phyloP scores from a whole-genome alignment of 1,140 invertebrate genomes.

The Magallana angulata region DNA sequence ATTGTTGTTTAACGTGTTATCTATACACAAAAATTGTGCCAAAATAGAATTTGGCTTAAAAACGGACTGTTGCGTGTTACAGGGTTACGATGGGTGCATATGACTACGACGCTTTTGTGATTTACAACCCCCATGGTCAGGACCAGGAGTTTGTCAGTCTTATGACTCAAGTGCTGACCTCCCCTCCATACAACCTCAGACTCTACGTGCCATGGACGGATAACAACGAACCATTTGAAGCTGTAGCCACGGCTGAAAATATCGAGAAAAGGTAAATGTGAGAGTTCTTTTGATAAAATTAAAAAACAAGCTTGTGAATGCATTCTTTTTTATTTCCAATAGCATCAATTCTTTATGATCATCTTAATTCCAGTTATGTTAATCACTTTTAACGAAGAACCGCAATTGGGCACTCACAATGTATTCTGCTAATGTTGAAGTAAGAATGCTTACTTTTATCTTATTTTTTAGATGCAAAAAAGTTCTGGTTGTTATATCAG shows the following conservation, averaged over 20 bases:
- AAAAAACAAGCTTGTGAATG: too few relatives aligned
- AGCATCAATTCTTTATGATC: too few relatives aligned
- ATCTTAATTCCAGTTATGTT: too few relatives aligned
- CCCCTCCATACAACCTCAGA: constrained; percentile 30
- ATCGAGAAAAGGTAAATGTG: constrained; percentile 36
- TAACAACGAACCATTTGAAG: neutral
- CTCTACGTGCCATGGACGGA: constrained; percentile 37
- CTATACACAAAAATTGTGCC: too few relatives aligned
- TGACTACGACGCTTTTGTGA: constrained; percentile 35
- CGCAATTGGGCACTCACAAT: too few relatives aligned
- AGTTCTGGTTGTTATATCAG: constrained; percentile 28
- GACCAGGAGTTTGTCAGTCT: constrained; percentile 19
- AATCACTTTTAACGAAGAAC: too few relatives aligned
- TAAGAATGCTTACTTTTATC: neutral
- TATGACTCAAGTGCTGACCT: neutral
- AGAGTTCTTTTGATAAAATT: too few relatives aligned
- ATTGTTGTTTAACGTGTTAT: too few relatives aligned
- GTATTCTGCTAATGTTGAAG: too few relatives aligned
- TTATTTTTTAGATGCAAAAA: constrained; percentile 31
- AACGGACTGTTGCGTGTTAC: neutral
- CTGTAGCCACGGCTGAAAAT: constrained; percentile 23
- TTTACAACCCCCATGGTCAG: constrained; percentile 29
- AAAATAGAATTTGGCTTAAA: too few relatives aligned
- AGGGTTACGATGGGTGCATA: neutral
- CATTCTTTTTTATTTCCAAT: too few relatives aligned